Conservation (phyloP, 1,140 invertebrate genomes). For the Portunus trituberculatus region DNA sequence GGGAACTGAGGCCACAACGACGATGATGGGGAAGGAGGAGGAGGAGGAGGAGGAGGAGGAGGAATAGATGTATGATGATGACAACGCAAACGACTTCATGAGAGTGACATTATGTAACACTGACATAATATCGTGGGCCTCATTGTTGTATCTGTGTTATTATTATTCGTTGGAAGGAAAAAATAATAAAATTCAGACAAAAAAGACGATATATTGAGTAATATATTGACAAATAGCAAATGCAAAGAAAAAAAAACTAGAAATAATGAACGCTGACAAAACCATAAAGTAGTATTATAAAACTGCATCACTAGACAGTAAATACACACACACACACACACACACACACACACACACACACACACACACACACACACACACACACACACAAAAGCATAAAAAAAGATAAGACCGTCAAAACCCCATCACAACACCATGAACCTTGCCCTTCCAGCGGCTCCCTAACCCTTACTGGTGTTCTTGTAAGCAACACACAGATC, state of each 20-base stretch:
- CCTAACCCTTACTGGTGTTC: constrained; percentile 1
- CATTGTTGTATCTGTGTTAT: no score
- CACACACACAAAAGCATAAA: no score
- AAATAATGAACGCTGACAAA: neutral
- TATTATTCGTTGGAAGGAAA: neutral
- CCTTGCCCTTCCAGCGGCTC: neutral
- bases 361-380: no score
- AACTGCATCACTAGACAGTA: no score
- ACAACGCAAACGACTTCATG: neutral
- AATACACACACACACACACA: no score
- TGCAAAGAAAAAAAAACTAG: neutral
- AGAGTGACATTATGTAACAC: no score
- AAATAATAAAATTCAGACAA: neutral
- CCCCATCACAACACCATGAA: neutral
- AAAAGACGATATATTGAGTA: neutral
- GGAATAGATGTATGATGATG: neutral
- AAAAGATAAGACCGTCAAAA: no score
- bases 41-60: neutral
- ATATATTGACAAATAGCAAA: neutral
- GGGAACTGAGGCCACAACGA: neutral
- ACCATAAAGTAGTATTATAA: no score
- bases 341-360: no score
- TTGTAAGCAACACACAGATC: constrained; percentile 6
- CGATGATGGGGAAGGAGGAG: neutral
- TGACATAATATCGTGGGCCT: no score